A percentile compares a stretch with the other conserved stretches of the same genome.
These are phyloP conservation scores for Pygoscelis antarcticus DNA, from an alignment of 2,113 vertebrate genomes.

Conservation along the genomic window DNA sequence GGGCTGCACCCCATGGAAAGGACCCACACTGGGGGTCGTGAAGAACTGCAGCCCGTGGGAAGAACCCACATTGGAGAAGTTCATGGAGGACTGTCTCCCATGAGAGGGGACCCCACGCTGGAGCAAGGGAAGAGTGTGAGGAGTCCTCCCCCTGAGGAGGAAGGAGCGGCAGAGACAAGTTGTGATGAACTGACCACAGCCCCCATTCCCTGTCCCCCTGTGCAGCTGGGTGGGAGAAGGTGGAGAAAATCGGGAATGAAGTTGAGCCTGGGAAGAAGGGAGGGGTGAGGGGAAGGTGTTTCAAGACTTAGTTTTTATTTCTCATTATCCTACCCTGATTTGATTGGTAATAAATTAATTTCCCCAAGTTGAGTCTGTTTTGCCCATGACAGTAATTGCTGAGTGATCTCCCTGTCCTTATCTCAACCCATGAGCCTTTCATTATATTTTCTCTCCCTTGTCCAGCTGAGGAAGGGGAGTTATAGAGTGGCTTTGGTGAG, in stretches of 20 bases:
- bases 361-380: not conserved
- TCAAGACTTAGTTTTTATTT: not conserved
- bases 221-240: not conserved
- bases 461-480: not conserved
- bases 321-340: not conserved
- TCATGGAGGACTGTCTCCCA: not conserved
- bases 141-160: not conserved
- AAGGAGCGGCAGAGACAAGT: not conserved
- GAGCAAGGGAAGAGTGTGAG: not conserved
- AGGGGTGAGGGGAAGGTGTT: not conserved
- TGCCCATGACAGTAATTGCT: not conserved
- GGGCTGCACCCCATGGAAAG: not conserved
- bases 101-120: not conserved
- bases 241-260: not conserved
- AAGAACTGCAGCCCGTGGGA: not conserved
- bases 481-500: not conserved
- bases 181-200: not conserved
- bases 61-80: not conserved
- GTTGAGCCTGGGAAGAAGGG: not conserved
- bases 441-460: accelerated
- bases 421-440: not conserved
- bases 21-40: not conserved
- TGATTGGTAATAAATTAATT: not conserved
- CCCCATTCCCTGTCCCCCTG: not conserved
- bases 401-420: not conserved